A percentile compares a stretch with the other conserved stretches of the same genome.
phyloP scores from a whole-genome alignment of 1,140 invertebrate genomes.

The Drosophila punjabiensis region DNA sequence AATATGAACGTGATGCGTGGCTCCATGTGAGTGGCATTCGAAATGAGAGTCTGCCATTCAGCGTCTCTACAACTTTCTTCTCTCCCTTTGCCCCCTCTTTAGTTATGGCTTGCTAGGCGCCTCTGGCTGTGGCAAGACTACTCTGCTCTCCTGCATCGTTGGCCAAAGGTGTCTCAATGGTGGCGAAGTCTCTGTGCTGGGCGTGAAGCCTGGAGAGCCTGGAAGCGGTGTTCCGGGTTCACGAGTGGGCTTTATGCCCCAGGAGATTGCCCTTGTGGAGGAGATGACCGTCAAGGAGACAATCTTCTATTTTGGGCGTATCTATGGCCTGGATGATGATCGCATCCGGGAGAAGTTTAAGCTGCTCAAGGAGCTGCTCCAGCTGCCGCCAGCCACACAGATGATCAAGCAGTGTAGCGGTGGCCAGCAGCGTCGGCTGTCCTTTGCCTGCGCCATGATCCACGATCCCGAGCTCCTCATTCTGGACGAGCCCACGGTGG shows the following conservation, averaged over 20 bases:
- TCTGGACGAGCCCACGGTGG: slow-evolving; percentile 97
- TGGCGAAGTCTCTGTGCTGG: slow-evolving; percentile 92
- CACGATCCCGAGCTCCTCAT: slow-evolving; percentile 95
- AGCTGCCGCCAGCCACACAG: slow-evolving; percentile 89
- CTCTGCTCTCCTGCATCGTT: slow-evolving; percentile 94
- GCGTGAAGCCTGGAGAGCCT: slow-evolving; percentile 90
- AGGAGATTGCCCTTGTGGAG: slow-evolving; percentile 94
- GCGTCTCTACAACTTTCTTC: background rate
- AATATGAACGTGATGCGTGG: slow-evolving; percentile 87
- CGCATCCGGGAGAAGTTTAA: slow-evolving; percentile 89
- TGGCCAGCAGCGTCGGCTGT: slow-evolving; percentile 95
- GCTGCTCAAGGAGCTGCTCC: slow-evolving; percentile 90
- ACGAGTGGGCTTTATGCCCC: slow-evolving; percentile 94
- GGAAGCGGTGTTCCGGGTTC: slow-evolving; percentile 92
- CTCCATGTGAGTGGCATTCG: slow-evolving; percentile 86
- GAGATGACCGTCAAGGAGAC: slow-evolving; percentile 95
- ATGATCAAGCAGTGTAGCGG: slow-evolving; percentile 91
- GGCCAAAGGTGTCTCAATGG: slow-evolving; percentile 90
- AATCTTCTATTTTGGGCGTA: slow-evolving; percentile 94
- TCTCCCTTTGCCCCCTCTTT: background rate
- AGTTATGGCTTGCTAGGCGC: slow-evolving; percentile 95
- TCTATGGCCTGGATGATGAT: slow-evolving; percentile 91
- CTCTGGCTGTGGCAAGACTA: slow-evolving; percentile 94
- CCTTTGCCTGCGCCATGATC: slow-evolving; percentile 94
- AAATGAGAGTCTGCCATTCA: slow-evolving; percentile 27